Evolutionary conservation across 2,797 vertebrate species (phyloP).

Genomic region (Morus bassanus): DNA sequence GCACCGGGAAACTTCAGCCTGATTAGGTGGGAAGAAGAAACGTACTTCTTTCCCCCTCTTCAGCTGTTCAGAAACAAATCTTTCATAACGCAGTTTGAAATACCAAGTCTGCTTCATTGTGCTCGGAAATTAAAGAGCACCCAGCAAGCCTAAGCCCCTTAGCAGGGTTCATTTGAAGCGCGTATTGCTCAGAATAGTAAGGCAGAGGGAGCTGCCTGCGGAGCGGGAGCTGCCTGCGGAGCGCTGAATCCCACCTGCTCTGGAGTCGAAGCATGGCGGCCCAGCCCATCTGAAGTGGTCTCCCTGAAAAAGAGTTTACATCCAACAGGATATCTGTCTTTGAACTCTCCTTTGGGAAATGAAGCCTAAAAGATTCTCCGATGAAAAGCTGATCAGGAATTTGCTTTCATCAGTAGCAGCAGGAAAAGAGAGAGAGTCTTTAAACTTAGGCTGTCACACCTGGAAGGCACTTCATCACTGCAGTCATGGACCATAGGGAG

Average conservation of each 20-base stretch:
- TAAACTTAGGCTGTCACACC: background rate
- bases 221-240: background rate
- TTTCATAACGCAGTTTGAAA: background rate
- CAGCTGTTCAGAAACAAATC: background rate
- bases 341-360: background rate
- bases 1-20: background rate
- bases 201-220: background rate
- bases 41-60: background rate
- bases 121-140: background rate
- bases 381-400: background rate
- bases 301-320: background rate
- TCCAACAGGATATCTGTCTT: background rate
- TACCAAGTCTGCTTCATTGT: background rate
- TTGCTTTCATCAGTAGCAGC: background rate
- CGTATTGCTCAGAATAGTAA: fast-evolving
- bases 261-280: background rate
- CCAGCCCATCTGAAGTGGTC: background rate
- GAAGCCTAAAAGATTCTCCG: background rate
- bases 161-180: background rate
- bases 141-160: background rate
- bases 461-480: background rate
- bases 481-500: background rate
- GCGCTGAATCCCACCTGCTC: background rate
- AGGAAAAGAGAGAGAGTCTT: background rate
- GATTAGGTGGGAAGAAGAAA: constrained; percentile 17